phyloP scores from a whole-genome alignment of 2,797 vertebrate species.

The Anomalospiza imberbis region DNA sequence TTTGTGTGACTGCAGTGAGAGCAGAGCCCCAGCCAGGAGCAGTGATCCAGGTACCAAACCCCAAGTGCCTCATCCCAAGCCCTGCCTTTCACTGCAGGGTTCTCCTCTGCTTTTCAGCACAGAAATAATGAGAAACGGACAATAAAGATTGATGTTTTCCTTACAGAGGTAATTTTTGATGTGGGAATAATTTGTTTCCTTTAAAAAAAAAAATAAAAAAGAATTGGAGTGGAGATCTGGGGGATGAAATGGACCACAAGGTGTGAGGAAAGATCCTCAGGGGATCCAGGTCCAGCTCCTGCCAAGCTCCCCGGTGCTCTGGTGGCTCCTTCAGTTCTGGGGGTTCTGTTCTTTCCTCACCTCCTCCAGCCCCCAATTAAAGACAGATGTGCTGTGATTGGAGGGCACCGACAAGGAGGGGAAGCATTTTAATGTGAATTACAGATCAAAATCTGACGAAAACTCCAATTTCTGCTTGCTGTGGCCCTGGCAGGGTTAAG shows the following conservation, averaged over 20 bases:
- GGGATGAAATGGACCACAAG: not conserved
- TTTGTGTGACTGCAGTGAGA: not conserved
- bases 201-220: too few relatives aligned
- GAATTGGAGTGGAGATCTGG: not conserved
- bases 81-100: not conserved
- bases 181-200: slow-evolving; percentile 10
- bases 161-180: not conserved
- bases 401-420: not conserved
- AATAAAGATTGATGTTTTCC: not conserved
- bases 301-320: not conserved
- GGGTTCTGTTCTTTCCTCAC: not conserved
- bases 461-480: not conserved
- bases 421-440: slow-evolving; percentile 40
- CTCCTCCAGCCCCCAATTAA: slow-evolving; percentile 23
- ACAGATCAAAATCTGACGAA: not conserved
- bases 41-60: not conserved
- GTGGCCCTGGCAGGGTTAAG: not conserved
- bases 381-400: not conserved
- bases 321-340: not conserved
- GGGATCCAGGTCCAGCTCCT: not conserved
- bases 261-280: not conserved
- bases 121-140: not conserved
- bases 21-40: not conserved
- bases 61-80: not conserved
- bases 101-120: not conserved